These are phyloP conservation scores for Ditula angustiorana DNA, from an alignment of 2,888 invertebrate genomes.

Conservation along the genomic window DNA sequence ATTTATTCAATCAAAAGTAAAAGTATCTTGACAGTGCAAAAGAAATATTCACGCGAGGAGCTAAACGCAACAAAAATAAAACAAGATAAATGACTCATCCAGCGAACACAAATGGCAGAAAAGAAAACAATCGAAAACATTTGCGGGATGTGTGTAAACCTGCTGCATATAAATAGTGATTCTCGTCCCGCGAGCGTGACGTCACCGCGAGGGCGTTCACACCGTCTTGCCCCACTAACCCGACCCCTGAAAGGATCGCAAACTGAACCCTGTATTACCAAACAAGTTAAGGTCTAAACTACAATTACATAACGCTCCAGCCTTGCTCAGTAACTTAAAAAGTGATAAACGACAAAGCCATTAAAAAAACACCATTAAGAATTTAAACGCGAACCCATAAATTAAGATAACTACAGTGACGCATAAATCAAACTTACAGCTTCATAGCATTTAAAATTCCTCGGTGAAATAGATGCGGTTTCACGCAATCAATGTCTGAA, in stretches of 20 bases:
- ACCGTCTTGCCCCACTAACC: slow-evolving; percentile 55
- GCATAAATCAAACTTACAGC: slow-evolving; percentile 3
- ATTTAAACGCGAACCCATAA: slow-evolving; percentile 13
- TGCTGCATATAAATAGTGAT: slow-evolving; percentile 27
- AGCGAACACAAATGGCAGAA: slow-evolving; percentile 25
- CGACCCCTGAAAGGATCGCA: slow-evolving; percentile 31
- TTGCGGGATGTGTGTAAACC: slow-evolving; percentile 10
- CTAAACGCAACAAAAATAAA: slow-evolving; percentile 5
- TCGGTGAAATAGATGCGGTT: slow-evolving; percentile 10
- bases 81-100: slow-evolving; percentile 1
- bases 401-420: slow-evolving; percentile 26
- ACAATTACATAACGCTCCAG: background rate
- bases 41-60: background rate
- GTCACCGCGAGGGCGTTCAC: slow-evolving; percentile 57
- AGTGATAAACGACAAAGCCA: slow-evolving; percentile 9
- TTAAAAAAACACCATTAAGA: slow-evolving; percentile 21
- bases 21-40: background rate
- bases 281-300: background rate
- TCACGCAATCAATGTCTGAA: slow-evolving; percentile 22
- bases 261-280: slow-evolving; percentile 7
- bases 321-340: background rate
- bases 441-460: slow-evolving; percentile 1
- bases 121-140: slow-evolving; percentile 20
- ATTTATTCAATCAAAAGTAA: background rate
- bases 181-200: slow-evolving; percentile 41